These are phyloP conservation scores for Ochropleura leucogaster DNA, from an alignment of 2,888 invertebrate genomes.

Conservation along the genomic window DNA sequence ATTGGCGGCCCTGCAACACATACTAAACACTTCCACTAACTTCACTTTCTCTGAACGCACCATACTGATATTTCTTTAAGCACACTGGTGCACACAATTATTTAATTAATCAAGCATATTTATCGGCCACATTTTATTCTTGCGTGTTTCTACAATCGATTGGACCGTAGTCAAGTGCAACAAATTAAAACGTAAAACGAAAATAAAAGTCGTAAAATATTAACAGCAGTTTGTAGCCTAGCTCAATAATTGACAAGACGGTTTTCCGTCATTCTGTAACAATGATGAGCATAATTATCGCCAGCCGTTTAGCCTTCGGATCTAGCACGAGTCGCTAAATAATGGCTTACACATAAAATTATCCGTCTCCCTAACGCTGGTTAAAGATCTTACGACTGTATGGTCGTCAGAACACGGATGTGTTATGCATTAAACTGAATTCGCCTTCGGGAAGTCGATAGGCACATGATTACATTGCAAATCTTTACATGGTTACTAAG, in stretches of 20 bases:
- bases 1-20: conserved; percentile 44
- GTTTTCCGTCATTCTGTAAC: conserved; percentile 35
- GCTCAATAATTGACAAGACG: conserved; percentile 11
- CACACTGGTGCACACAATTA: conserved; percentile 21
- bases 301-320: conserved; percentile 37
- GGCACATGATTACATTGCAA: conserved; percentile 18
- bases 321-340: conserved; percentile 38
- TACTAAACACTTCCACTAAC: conserved; percentile 50
- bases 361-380: conserved; percentile 5
- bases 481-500: conserved; percentile 40
- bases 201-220: conserved; percentile 14
- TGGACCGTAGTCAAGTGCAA: conserved; percentile 23
- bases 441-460: conserved; percentile 35
- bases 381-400: conserved; percentile 16
- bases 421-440: conserved; percentile 26
- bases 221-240: conserved; percentile 9
- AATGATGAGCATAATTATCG: conserved; percentile 50
- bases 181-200: conserved; percentile 27
- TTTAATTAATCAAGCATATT: conserved; percentile 53
- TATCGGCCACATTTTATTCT: conserved; percentile 41
- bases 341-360: conserved; percentile 32
- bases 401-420: conserved; percentile 16
- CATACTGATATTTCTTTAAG: conserved; percentile 35
- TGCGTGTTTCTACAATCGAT: conserved; percentile 50
- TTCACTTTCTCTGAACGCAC: conserved; percentile 61